Conservation (phyloP, 1,140 invertebrate genomes). For the Hesperophylax magnus region DNA sequence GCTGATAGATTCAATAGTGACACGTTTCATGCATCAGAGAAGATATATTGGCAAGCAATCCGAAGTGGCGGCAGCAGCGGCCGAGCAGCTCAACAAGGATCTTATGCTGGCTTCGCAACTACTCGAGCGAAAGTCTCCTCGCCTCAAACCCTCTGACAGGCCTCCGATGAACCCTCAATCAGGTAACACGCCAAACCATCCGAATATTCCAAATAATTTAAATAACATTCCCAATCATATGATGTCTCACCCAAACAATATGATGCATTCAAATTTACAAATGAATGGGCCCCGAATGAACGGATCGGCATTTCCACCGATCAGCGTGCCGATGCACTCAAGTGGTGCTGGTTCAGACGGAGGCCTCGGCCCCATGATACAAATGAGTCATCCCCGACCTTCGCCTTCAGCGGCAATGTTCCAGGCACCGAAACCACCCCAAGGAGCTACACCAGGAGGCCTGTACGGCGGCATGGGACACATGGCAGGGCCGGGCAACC, state of each 20-base stretch:
- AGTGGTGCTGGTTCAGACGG: slow-evolving; percentile 65
- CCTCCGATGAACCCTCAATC: slow-evolving; percentile 71
- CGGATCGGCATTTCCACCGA: slow-evolving; percentile 70
- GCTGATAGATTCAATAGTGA: slow-evolving; percentile 91
- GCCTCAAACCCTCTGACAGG: slow-evolving; percentile 83
- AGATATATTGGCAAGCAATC: slow-evolving; percentile 82
- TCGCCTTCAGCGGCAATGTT: slow-evolving; percentile 81
- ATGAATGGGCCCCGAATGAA: slow-evolving; percentile 70
- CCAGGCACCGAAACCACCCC: slow-evolving; percentile 82
- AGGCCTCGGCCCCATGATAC: slow-evolving; percentile 74
- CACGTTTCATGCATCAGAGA: slow-evolving; percentile 86
- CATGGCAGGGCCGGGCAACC: slow-evolving; percentile 72
- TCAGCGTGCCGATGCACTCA: slow-evolving; percentile 73
- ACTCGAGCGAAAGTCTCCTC: slow-evolving; percentile 86
- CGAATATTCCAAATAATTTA: slow-evolving; percentile 57
- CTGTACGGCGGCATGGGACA: slow-evolving; percentile 72
- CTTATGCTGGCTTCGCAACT: slow-evolving; percentile 83
- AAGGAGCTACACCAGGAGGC: slow-evolving; percentile 76
- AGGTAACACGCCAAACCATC: slow-evolving; percentile 74
- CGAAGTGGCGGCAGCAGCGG: slow-evolving; percentile 80
- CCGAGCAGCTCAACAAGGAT: slow-evolving; percentile 87
- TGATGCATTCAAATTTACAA: slow-evolving; percentile 63
- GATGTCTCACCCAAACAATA: slow-evolving; percentile 51
- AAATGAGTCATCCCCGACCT: slow-evolving; percentile 79
- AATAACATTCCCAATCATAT: slow-evolving; percentile 62